Percentiles rank a stretch among this genome's conserved stretches.
These are phyloP conservation scores for Cosmia pyralina DNA, from an alignment of 2,888 invertebrate genomes.

Conservation along the genomic window DNA sequence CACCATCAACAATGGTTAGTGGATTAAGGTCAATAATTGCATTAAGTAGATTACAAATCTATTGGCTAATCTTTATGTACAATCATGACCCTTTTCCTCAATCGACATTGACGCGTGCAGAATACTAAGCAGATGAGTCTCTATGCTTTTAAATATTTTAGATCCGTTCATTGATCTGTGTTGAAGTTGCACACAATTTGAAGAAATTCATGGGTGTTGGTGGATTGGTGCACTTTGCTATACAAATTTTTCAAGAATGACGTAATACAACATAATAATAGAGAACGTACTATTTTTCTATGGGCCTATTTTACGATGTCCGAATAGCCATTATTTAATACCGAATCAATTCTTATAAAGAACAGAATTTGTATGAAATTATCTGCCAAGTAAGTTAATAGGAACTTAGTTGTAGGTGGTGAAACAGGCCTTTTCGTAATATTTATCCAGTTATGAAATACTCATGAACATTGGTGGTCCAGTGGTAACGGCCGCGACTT, in stretches of 20 bases:
- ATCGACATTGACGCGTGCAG: constrained; percentile 27
- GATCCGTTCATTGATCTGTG: not conserved
- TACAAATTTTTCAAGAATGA: not conserved
- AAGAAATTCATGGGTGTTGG: not conserved
- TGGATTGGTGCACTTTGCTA: not conserved
- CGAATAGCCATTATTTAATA: too few species aligned
- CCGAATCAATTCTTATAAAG: too few species aligned
- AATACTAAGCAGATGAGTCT: constrained; percentile 28
- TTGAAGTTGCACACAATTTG: not conserved
- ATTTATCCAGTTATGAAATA: not conserved
- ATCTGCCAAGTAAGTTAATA: too few species aligned
- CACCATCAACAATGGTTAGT: constrained; percentile 19
- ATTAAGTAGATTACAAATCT: constrained; percentile 32
- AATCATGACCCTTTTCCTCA: constrained; percentile 57
- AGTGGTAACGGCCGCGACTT: too few species aligned
- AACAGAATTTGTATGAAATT: too few species aligned
- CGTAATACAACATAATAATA: not conserved
- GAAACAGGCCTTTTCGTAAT: too few species aligned
- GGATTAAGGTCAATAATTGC: constrained; percentile 25
- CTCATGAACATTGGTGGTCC: too few species aligned
- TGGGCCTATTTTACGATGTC: too few species aligned
- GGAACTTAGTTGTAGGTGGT: too few species aligned
- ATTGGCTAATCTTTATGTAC: constrained; percentile 42
- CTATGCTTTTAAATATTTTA: constrained; percentile 4
- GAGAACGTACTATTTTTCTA: too few species aligned